Conservation (phyloP, 2,113 vertebrate species). For the Megaceryle torquata region DNA sequence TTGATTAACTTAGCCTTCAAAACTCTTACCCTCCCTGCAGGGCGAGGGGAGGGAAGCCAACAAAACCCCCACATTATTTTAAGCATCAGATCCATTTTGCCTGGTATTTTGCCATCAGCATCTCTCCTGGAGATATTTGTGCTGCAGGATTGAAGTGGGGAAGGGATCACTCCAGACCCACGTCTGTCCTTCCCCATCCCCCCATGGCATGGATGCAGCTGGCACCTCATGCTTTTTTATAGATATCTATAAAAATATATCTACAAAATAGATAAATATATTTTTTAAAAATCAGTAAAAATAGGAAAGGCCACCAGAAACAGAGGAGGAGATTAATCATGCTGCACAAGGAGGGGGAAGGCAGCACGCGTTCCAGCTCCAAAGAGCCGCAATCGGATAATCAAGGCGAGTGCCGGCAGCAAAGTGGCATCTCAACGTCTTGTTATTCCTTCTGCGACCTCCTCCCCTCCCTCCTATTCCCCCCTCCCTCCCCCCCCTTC, state of each 20-base stretch:
- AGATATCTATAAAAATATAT: not conserved
- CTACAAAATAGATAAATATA: not conserved
- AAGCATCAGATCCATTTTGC: not conserved
- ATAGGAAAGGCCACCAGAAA: not conserved
- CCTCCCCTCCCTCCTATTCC: not conserved
- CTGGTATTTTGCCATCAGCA: not conserved
- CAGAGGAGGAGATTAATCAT: not conserved
- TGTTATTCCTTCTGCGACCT: not conserved
- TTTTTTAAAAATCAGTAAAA: not conserved
- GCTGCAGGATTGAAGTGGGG: not conserved
- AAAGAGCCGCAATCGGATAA: not conserved
- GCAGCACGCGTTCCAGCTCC: accelerated
- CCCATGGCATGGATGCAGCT: accelerated
- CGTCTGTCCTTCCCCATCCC: not conserved
- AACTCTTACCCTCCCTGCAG: not conserved
- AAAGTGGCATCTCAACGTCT: not conserved
- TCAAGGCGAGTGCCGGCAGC: not conserved
- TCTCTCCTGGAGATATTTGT: not conserved
- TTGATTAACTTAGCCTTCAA: not conserved
- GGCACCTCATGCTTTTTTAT: not conserved
- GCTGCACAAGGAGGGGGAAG: not conserved
- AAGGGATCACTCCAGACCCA: not conserved
- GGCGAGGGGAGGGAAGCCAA: not conserved
- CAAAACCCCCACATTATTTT: not conserved
- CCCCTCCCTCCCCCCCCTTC: too few species aligned